These are phyloP conservation scores for Pelecanus crispus DNA, from an alignment of 2,113 vertebrate genomes.

Conservation along the genomic window DNA sequence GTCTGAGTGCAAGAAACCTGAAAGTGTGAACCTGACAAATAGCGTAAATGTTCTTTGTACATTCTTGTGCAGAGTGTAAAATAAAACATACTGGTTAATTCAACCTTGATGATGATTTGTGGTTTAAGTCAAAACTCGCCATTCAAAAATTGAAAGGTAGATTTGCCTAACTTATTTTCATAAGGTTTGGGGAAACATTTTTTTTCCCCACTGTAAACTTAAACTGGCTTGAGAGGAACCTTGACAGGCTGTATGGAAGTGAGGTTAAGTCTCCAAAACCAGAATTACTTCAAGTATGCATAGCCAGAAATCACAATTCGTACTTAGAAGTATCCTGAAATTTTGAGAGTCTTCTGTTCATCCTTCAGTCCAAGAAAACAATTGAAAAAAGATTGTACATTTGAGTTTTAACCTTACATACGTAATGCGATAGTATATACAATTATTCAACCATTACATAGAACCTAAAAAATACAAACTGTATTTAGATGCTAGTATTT, in stretches of 20 bases:
- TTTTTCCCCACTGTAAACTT: background rate
- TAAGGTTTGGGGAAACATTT: background rate
- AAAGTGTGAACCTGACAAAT: background rate
- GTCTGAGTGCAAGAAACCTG: background rate
- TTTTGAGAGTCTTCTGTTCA: background rate
- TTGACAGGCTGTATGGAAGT: background rate
- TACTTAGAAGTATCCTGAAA: background rate
- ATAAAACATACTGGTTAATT: constrained; percentile 10
- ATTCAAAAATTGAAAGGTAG: background rate
- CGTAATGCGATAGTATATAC: background rate
- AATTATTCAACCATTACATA: background rate
- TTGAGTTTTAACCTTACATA: background rate
- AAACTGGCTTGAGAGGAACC: background rate
- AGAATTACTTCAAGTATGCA: background rate
- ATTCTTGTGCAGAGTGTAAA: background rate
- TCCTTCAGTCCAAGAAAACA: background rate
- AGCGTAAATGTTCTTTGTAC: background rate
- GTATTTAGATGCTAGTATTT: background rate
- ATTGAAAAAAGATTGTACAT: background rate
- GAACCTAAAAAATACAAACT: background rate
- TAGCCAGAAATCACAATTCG: background rate
- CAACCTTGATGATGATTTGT: background rate
- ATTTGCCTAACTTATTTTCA: background rate
- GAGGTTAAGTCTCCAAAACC: background rate
- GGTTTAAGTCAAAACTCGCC: background rate